phyloP scores from a whole-genome alignment of 2,797 vertebrate genomes.

The Leptoclinus maculatus region DNA sequence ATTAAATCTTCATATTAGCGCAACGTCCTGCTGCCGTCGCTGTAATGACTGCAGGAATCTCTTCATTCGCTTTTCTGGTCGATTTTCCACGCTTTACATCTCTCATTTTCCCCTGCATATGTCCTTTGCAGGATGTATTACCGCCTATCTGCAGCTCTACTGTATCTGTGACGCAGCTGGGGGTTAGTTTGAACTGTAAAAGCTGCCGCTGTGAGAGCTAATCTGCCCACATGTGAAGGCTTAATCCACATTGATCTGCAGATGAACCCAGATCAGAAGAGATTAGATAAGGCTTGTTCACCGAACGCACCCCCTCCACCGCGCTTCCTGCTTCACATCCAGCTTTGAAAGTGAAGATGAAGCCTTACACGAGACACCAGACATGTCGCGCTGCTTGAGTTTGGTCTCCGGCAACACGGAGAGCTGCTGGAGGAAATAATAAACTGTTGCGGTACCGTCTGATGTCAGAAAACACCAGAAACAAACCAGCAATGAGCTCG shows the following conservation, averaged over 20 bases:
- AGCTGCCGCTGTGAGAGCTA: constrained; percentile 45
- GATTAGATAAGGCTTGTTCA: constrained; percentile 66
- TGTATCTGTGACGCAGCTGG: constrained; percentile 26
- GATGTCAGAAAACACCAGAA: background rate
- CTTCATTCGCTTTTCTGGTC: constrained; percentile 58
- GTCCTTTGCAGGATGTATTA: constrained; percentile 51
- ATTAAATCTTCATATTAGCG: constrained; percentile 65
- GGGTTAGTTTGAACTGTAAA: constrained; percentile 48
- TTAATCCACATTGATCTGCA: constrained; percentile 67
- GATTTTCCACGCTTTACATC: constrained; percentile 51
- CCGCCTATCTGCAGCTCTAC: constrained; percentile 14
- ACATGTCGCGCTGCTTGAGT: background rate
- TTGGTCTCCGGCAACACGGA: background rate
- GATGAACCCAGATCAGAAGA: constrained; percentile 64
- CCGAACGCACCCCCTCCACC: constrained; percentile 8
- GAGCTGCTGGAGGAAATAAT: constrained; percentile 6
- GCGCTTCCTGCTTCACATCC: background rate
- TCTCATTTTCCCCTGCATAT: constrained; percentile 49
- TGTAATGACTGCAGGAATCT: constrained; percentile 56
- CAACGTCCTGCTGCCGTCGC: constrained; percentile 20
- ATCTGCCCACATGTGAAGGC: constrained; percentile 63
- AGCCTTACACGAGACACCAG: background rate
- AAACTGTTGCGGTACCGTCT: background rate
- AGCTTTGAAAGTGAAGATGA: constrained; percentile 27
- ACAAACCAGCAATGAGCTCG: background rate